Evolutionary conservation across 1,140 invertebrate species (phyloP).

Genomic region (Aphaenogaster rudis): DNA sequence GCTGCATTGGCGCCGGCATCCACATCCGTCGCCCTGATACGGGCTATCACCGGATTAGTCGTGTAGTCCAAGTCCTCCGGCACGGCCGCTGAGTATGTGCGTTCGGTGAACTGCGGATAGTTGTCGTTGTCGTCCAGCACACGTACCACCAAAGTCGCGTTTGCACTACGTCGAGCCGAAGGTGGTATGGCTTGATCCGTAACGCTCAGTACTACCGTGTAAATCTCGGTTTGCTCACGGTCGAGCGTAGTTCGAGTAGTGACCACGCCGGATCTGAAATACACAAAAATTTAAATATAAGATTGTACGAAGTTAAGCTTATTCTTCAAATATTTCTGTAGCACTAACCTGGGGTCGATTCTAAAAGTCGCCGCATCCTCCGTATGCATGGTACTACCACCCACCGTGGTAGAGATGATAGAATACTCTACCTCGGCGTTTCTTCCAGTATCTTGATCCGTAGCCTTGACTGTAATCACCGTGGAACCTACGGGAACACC

Average conservation of each 20-base stretch:
- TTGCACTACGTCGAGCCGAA: slow-evolving; percentile 91
- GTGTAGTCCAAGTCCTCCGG: slow-evolving; percentile 95
- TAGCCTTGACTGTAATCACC: slow-evolving; percentile 96
- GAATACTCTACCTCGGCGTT: slow-evolving; percentile 96
- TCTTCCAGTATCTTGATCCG: slow-evolving; percentile 95
- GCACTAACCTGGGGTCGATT: slow-evolving; percentile 89
- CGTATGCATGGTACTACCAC: slow-evolving; percentile 82
- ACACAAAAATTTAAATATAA: not conserved
- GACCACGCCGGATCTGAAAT: slow-evolving; percentile 91
- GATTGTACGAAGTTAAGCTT: not conserved
- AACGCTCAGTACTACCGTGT: slow-evolving; percentile 94
- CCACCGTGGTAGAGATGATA: slow-evolving; percentile 90
- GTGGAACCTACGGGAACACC: slow-evolving; percentile 95
- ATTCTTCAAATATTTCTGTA: not conserved
- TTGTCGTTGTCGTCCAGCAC: slow-evolving; percentile 98
- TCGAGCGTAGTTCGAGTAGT: slow-evolving; percentile 94
- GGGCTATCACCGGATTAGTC: slow-evolving; percentile 94
- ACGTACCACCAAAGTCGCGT: slow-evolving; percentile 93
- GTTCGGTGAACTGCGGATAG: slow-evolving; percentile 97
- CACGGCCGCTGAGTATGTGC: slow-evolving; percentile 95
- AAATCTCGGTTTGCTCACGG: slow-evolving; percentile 95
- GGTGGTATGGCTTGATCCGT: slow-evolving; percentile 93
- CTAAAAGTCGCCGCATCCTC: slow-evolving; percentile 86
- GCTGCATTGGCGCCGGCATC: slow-evolving; percentile 97
- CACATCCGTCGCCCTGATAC: slow-evolving; percentile 95